Evolutionary conservation across 2,797 vertebrate genomes (phyloP).

Genomic region (Sebastes miniatus): DNA sequence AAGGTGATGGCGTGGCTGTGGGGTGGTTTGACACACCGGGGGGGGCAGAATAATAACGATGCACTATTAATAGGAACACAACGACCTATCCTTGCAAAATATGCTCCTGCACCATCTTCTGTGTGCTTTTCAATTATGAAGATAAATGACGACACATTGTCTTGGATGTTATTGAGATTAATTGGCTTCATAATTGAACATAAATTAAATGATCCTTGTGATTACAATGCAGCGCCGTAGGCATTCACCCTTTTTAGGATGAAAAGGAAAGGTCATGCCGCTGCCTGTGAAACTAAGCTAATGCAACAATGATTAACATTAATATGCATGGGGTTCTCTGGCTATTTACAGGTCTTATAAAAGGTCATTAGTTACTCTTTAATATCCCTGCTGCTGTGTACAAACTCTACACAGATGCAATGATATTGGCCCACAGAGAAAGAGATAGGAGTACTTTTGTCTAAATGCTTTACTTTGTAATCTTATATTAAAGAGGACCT

Average conservation of each 20-base stretch:
- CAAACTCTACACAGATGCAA: background rate
- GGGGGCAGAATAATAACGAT: conserved; percentile 64
- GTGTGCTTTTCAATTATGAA: background rate
- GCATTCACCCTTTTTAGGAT: background rate
- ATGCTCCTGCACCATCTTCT: conserved; percentile 15
- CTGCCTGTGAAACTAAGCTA: background rate
- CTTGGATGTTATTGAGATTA: background rate
- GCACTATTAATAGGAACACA: conserved; percentile 65
- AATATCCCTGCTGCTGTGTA: background rate
- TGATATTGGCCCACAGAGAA: background rate
- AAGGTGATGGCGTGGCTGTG: conserved; percentile 33
- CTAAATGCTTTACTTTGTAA: background rate
- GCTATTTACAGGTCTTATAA: conserved; percentile 1
- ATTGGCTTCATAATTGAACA: background rate
- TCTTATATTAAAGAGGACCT: background rate
- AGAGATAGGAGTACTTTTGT: background rate
- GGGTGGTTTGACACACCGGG: conserved; percentile 41
- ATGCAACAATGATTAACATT: conserved; percentile 13
- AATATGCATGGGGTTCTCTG: conserved; percentile 23
- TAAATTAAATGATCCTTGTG: background rate
- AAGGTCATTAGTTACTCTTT: conserved; percentile 3
- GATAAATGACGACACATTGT: background rate
- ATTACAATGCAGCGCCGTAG: background rate
- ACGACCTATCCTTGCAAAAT: conserved; percentile 51
- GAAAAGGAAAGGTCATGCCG: background rate